These are phyloP conservation scores for Fratercula arctica DNA, from an alignment of 2,797 vertebrate genomes.

Conservation along the genomic window DNA sequence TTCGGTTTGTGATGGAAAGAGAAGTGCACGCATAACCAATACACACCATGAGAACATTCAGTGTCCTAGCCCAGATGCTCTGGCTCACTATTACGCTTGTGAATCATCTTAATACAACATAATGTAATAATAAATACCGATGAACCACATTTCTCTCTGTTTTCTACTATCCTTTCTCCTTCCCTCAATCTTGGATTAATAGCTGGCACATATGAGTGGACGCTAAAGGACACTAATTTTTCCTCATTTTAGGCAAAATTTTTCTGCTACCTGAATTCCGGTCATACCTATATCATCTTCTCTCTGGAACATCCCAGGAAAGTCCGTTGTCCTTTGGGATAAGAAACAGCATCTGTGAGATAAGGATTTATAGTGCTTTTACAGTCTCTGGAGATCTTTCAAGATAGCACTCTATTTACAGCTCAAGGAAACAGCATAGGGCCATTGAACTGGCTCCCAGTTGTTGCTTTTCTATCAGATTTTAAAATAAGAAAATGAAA, in stretches of 20 bases:
- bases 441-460: not conserved
- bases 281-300: not conserved
- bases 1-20: not conserved
- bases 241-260: not conserved
- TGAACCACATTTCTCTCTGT: not conserved
- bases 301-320: not conserved
- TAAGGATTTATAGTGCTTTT: not conserved
- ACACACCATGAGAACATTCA: not conserved
- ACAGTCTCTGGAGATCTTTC: not conserved
- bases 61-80: not conserved
- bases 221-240: not conserved
- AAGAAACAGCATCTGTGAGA: not conserved
- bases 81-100: not conserved
- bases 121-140: not conserved
- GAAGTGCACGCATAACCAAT: not conserved
- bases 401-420: not conserved
- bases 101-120: not conserved
- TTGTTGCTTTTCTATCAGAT: not conserved
- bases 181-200: not conserved
- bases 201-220: not conserved
- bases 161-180: not conserved
- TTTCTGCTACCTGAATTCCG: not conserved
- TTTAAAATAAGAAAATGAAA: not conserved
- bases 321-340: not conserved
- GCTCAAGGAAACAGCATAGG: not conserved